Evolutionary conservation across 53 echinoderm and acorn worm genomes (phyloP), one percentile per base, ranked within the genome.

Genomic region (Holothuria scabra): DNA sequence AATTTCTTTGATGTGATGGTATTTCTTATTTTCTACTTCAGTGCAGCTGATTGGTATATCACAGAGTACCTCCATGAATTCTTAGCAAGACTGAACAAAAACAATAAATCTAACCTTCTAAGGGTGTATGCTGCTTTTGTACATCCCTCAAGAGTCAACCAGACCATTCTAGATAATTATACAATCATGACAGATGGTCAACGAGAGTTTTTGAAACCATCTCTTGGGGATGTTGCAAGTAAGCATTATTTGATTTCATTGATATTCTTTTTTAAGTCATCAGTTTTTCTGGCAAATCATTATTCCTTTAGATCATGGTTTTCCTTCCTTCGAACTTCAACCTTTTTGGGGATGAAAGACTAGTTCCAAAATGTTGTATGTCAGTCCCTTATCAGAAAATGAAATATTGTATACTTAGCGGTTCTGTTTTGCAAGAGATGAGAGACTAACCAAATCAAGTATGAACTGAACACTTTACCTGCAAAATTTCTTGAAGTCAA

Each of bases 21-120:
- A 38, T 35, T 69, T 69, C 8, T 33, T 31, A 4, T 30, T 34
- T 28, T 22, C 41, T 14, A 0, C 26, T 16, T 55, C 65, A 95
- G 95, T 88, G 95, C 93, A 24, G 95, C 93, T 22, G 93, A 95
- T 76, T 91, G 91, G 89, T 95, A 95, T 89, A 95, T 95, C 66
- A 89, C 91, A 9, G 95, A 95, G 70, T 86, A 93, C 86, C 86
- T 95, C 18, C 81, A 95, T 65, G 71, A 86, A 19, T 91, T 91
- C 84, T 79, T 93, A 32, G 52, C 80, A 60, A 44, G 6, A 24
- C 26, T 26, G 56, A 28, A 28, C 5, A 46, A 18, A 6, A 24
- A 48, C 19, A 24, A 48, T 6, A 1, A 10, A 1, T 19, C 46
- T 55, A 12, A 9, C 22, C 25, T 76, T 9, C 12, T 76, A 29